Evolutionary conservation across 2,797 vertebrate species (phyloP).

Genomic region (Takifugu ocellatus): DNA sequence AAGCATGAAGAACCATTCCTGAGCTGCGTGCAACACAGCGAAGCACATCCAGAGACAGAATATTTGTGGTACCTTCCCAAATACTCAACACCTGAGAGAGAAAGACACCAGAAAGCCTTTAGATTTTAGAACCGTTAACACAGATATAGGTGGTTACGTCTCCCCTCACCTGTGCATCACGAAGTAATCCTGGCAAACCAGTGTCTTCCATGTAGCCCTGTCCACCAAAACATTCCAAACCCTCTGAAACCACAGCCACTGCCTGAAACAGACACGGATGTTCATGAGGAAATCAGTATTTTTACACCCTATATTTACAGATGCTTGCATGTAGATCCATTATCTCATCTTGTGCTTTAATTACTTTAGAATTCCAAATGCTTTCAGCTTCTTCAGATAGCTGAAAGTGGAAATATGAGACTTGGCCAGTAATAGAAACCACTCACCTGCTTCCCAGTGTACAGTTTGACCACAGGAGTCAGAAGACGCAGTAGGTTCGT

Average conservation of each 20-base stretch:
- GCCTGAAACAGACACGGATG: conserved; percentile 61
- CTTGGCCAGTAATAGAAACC: neutral
- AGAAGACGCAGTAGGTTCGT: conserved; percentile 77
- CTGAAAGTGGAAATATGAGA: neutral
- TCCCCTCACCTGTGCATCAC: conserved; percentile 74
- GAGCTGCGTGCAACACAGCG: conserved; percentile 74
- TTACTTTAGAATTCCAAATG: no score
- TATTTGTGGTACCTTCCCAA: conserved; percentile 86
- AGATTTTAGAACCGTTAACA: neutral
- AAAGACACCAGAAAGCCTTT: neutral
- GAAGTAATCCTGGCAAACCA: conserved; percentile 73
- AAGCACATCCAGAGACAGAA: conserved; percentile 82
- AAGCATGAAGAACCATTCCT: conserved; percentile 72
- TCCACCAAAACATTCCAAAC: conserved; percentile 84
- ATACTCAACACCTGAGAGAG: conserved; percentile 81
- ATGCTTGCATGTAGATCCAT: neutral
- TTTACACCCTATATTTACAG: neutral
- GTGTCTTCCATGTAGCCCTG: conserved; percentile 89
- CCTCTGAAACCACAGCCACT: conserved; percentile 77
- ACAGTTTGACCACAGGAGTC: conserved; percentile 82
- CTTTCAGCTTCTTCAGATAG: no score
- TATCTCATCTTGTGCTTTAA: no score
- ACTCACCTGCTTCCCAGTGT: conserved; percentile 84
- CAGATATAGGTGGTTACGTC: neutral
- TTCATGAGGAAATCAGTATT: neutral